Base-by-base conservation (phyloP, 2,888 invertebrate species). In the Ochropleura leucogaster region DNA sequence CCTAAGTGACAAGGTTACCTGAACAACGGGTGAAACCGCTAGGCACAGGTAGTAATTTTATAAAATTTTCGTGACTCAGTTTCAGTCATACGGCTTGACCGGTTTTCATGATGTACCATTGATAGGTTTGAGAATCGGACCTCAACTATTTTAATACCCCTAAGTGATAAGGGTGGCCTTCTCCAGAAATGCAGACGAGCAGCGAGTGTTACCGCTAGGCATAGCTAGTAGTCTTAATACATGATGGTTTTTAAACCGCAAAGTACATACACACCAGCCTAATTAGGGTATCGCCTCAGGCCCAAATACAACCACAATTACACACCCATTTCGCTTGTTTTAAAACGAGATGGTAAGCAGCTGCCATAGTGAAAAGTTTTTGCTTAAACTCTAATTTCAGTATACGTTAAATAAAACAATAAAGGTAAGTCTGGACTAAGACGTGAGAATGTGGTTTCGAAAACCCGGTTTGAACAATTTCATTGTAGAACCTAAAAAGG, bases 301-400 rank as follows among this genome's bases (percentile, higher is more conserved):
- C 40, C 7, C 12, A 72, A 20, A 18, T 14, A 12, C 6, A 55
- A 76, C 49, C 62, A 64, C 57, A 76, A 64, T 63, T n/a, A 51
- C 20, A 76, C 18, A 42, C 46, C 20, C 20, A 46, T 20, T 44
- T 57, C 18, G 18, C 60, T 53, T 9, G 30, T 44, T 55, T 40
- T 9, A n/a, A 76, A 18, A 44, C 18, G 30, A 62, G 18, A 20
- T 74, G 30, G n/a, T 80, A 57, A 42, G 44, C 82, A 63, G 49
- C 55, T 77, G 49, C 20, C 20, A 20, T 12, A 3, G 12, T 18
- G n/a, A 7, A 1, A n/a, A 6, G 51, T 81, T 75, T 63, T 64
- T 81, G 20, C 55, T 76, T 63, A 16, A 49, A 55, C 63, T 76
- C 49, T 76, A 63, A 81, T 44, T 18, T 44, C 30, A 12, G 9